A percentile compares a stretch with the other conserved stretches of the same genome.
Evolutionary conservation across 2,797 vertebrate genomes (phyloP).

Genomic region (Holocentrus rufus): DNA sequence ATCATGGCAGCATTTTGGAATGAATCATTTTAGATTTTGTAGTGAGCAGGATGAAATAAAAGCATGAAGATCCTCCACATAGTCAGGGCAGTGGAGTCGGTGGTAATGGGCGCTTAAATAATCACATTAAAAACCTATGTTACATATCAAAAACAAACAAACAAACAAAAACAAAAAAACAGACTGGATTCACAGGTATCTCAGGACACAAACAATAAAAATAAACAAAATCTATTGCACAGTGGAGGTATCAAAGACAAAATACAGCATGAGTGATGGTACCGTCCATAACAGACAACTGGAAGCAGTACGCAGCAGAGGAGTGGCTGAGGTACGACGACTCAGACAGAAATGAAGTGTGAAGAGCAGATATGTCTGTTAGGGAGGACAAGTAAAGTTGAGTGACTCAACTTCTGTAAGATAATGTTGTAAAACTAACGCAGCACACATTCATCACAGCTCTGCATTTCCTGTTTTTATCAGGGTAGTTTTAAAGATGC

Average conservation of each 20-base stretch:
- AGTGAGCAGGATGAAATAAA: slow-evolving; percentile 25
- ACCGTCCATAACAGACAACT: slow-evolving; percentile 3
- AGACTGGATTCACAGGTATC: slow-evolving; percentile 67
- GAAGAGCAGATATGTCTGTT: slow-evolving; percentile 11
- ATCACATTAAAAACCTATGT: slow-evolving; percentile 59
- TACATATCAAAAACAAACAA: slow-evolving; percentile 57
- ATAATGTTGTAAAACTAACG: too few species aligned
- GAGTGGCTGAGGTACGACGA: slow-evolving; percentile 21
- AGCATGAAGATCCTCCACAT: slow-evolving; percentile 25
- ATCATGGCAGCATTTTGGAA: slow-evolving; percentile 8
- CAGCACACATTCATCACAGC: too few species aligned
- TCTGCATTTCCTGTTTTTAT: too few species aligned
- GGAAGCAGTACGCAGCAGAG: slow-evolving; percentile 34
- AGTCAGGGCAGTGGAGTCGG: slow-evolving; percentile 18
- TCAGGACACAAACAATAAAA: slow-evolving; percentile 68
- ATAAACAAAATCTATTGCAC: slow-evolving; percentile 82
- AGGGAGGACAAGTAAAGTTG: too few species aligned
- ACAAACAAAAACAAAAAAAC: slow-evolving; percentile 57
- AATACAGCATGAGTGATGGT: slow-evolving; percentile 61
- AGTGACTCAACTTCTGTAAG: background rate
- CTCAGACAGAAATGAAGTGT: slow-evolving; percentile 13
- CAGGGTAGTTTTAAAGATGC: background rate
- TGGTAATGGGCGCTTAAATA: slow-evolving; percentile 64
- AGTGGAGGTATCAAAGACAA: slow-evolving; percentile 70
- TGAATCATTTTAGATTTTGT: slow-evolving; percentile 30